Percentiles rank a stretch among this genome's conserved stretches.
These are phyloP conservation scores for Pyrgus malvae DNA, from an alignment of 2,888 invertebrate species.

Conservation along the genomic window DNA sequence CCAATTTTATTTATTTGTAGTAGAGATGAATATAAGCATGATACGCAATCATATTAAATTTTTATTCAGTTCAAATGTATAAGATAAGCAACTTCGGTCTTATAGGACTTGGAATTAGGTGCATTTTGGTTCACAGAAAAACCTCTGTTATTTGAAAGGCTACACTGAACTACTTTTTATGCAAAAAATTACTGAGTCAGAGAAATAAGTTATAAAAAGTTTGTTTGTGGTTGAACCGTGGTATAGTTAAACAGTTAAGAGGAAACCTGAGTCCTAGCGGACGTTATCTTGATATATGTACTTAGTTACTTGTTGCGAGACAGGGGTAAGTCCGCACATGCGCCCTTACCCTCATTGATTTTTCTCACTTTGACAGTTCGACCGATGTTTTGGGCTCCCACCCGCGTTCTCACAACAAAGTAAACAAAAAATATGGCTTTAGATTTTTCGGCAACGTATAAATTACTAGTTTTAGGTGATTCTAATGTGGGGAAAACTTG, in stretches of 20 bases:
- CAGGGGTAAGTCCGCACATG: conserved; percentile 61
- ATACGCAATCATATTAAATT: too few relatives aligned
- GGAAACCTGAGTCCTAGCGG: conserved; percentile 32
- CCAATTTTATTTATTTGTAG: too few relatives aligned
- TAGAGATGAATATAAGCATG: too few relatives aligned
- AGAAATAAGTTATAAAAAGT: conserved; percentile 27
- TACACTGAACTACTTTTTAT: conserved; percentile 2
- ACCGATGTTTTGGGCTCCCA: conserved; percentile 69
- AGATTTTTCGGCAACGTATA: conserved; percentile 93
- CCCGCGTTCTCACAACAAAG: conserved; percentile 65
- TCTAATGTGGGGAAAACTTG: conserved; percentile 96
- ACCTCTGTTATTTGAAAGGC: background rate
- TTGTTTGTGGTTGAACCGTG: conserved; percentile 12
- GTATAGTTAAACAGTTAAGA: conserved; percentile 16
- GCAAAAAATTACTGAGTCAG: background rate
- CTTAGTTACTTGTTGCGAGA: conserved; percentile 57
- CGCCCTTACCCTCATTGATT: conserved; percentile 72
- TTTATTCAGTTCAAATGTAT: too few relatives aligned
- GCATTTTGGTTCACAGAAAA: background rate
- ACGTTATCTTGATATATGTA: conserved; percentile 32
- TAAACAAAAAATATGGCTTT: conserved; percentile 86
- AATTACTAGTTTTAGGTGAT: conserved; percentile 92
- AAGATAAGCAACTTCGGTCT: background rate
- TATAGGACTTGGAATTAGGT: background rate
- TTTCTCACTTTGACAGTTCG: conserved; percentile 78